Evolutionary conservation across 2,888 invertebrate species (phyloP).

Genomic region (Andrena marginata): DNA sequence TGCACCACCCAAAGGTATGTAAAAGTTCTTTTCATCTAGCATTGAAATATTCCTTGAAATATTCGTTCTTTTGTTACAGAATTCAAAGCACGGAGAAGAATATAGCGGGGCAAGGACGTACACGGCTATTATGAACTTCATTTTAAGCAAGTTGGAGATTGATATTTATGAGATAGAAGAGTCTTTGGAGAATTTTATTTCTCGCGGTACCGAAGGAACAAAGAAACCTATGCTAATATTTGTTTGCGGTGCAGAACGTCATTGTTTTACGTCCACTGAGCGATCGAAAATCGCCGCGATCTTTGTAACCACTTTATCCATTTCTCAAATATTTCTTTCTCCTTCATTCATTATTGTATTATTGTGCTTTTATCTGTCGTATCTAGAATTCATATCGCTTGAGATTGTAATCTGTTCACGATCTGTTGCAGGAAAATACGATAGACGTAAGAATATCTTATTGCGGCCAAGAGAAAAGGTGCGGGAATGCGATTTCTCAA

Average conservation of each 20-base stretch:
- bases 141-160: conserved; percentile 75
- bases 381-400: neutral
- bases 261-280: conserved; percentile 76
- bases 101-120: conserved; percentile 73
- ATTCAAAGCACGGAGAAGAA: conserved; percentile 73
- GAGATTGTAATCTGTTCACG: neutral
- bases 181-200: conserved; percentile 70
- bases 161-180: conserved; percentile 73
- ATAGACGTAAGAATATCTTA: conserved; percentile 71
- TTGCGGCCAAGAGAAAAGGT: conserved; percentile 66
- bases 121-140: conserved; percentile 73
- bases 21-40: no score
- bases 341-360: neutral
- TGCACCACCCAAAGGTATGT: conserved; percentile 88
- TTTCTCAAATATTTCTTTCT: conserved; percentile 71
- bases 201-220: conserved; percentile 62
- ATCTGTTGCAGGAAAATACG: conserved; percentile 73
- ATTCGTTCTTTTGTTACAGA: conserved; percentile 50
- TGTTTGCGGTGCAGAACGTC: conserved; percentile 70
- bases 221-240: conserved; percentile 76
- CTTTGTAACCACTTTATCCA: conserved; percentile 87
- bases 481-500: conserved; percentile 64
- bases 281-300: conserved; percentile 89
- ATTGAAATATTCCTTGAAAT: no score
- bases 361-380: neutral